Evolutionary conservation across 2,797 vertebrate species (phyloP).

Genomic region (Cyclopterus lumpus): DNA sequence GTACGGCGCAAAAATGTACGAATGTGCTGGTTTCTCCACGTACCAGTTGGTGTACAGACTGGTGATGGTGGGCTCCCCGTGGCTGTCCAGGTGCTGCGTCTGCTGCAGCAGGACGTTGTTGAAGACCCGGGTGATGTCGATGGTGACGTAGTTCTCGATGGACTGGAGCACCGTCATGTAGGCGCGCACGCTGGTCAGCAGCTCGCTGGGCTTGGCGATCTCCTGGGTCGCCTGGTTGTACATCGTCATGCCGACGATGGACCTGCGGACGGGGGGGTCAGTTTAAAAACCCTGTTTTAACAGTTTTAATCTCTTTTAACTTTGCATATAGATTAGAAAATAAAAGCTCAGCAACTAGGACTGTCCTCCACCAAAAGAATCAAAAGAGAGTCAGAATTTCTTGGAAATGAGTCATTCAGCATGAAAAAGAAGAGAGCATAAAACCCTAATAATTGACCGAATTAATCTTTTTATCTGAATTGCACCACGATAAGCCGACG

Average conservation of each 20-base stretch:
- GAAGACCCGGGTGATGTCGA: slow-evolving; percentile 98
- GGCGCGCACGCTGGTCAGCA: slow-evolving; percentile 95
- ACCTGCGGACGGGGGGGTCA: slow-evolving; percentile 40
- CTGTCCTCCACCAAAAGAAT: background rate
- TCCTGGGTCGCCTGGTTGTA: slow-evolving; percentile 99
- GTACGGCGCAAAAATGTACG: too few relatives aligned
- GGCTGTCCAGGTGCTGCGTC: slow-evolving; percentile 99
- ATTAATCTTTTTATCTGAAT: background rate
- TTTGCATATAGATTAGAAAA: too few relatives aligned
- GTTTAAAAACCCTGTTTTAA: too few relatives aligned
- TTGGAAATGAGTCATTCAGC: background rate
- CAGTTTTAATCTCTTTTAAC: background rate
- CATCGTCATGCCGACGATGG: slow-evolving; percentile 94
- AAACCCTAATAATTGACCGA: too few relatives aligned
- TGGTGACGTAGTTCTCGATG: slow-evolving; percentile 99
- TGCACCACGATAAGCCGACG: background rate
- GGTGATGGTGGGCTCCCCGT: slow-evolving; percentile 98
- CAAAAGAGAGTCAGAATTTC: too few relatives aligned
- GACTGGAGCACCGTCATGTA: slow-evolving; percentile 99
- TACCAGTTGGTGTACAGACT: slow-evolving; percentile 99
- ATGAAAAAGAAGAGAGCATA: background rate
- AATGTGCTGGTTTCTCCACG: too few relatives aligned
- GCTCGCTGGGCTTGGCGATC: slow-evolving; percentile 98
- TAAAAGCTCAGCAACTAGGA: background rate
- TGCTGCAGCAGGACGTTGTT: slow-evolving; percentile 99